phyloP scores from a whole-genome alignment of 2,888 invertebrate species.

The Acrobasis consociella region DNA sequence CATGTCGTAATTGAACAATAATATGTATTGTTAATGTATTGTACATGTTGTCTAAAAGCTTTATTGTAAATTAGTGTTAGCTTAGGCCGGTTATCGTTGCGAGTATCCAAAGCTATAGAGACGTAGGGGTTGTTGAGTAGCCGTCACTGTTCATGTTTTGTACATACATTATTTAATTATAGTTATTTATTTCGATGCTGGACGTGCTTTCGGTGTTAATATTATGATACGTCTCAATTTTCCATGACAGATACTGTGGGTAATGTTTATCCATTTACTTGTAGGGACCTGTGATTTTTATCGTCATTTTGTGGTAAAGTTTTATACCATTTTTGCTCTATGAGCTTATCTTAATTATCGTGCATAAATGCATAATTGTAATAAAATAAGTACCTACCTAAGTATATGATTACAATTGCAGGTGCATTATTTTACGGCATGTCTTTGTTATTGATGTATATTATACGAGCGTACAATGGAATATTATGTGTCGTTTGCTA shows the following conservation, averaged over 20 bases:
- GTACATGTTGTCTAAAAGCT: conserved; percentile 80
- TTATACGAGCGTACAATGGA: conserved; percentile 18
- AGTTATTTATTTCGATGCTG: conserved; percentile 75
- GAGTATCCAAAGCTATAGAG: conserved; percentile 77
- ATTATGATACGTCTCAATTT: conserved; percentile 49
- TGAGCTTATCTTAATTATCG: conserved; percentile 22
- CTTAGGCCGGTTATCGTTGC: conserved; percentile 66
- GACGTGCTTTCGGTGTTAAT: conserved; percentile 66
- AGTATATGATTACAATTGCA: conserved; percentile 11
- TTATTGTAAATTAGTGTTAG: conserved; percentile 79
- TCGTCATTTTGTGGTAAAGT: conserved; percentile 30
- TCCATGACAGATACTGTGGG: conserved; percentile 69
- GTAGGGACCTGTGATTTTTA: conserved; percentile 40
- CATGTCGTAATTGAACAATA: conserved; percentile 47
- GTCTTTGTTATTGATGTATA: conserved; percentile 28
- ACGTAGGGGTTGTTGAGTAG: conserved; percentile 64
- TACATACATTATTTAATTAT: conserved; percentile 71
- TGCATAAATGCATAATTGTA: conserved; percentile 27
- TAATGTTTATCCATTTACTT: conserved; percentile 38
- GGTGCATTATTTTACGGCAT: conserved; percentile 29
- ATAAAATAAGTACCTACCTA: conserved; percentile 15
- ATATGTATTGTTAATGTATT: conserved; percentile 70
- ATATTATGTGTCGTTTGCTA: conserved; percentile 46
- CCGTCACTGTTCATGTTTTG: conserved; percentile 58
- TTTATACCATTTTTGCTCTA: conserved; percentile 45